Percentiles rank a stretch among this genome's conserved stretches.
phyloP scores from a whole-genome alignment of 1,140 invertebrate species.

The Drosophila prosaltans region DNA sequence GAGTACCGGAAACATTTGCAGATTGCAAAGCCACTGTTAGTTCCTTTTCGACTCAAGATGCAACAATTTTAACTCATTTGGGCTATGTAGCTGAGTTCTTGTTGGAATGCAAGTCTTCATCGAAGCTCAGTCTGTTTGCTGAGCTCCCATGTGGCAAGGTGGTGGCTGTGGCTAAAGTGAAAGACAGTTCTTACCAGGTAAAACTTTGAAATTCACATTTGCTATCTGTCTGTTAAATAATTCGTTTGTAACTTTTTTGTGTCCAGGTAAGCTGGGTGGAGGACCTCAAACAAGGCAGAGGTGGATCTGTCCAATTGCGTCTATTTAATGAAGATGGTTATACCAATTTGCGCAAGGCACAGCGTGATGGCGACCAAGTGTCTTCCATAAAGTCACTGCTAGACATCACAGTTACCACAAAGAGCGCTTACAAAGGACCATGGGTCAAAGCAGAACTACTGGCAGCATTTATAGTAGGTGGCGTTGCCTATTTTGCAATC shows the following conservation, averaged over 20 bases:
- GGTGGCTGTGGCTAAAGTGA: constrained; percentile 90
- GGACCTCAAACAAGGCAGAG: constrained; percentile 90
- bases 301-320: constrained; percentile 91
- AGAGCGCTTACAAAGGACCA: constrained; percentile 94
- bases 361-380: constrained; percentile 88
- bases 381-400: constrained; percentile 89
- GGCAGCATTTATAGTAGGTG: constrained; percentile 89
- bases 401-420: constrained; percentile 90
- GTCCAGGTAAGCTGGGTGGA: constrained; percentile 95
- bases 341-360: constrained; percentile 90
- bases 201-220: constrained; percentile 5
- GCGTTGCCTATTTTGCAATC: constrained; percentile 94
- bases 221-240: background rate
- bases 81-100: constrained; percentile 91
- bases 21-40: constrained; percentile 87
- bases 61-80: constrained; percentile 92
- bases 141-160: constrained; percentile 91
- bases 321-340: constrained; percentile 96
- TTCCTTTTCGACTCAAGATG: constrained; percentile 95
- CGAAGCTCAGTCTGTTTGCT: constrained; percentile 89
- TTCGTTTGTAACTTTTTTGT: background rate
- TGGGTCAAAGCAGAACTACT: constrained; percentile 96
- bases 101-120: constrained; percentile 87
- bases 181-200: constrained; percentile 83
- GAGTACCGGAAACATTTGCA: constrained; percentile 56